Base-by-base conservation (phyloP, 2,113 vertebrate species). In the Euleptes europaea region DNA sequence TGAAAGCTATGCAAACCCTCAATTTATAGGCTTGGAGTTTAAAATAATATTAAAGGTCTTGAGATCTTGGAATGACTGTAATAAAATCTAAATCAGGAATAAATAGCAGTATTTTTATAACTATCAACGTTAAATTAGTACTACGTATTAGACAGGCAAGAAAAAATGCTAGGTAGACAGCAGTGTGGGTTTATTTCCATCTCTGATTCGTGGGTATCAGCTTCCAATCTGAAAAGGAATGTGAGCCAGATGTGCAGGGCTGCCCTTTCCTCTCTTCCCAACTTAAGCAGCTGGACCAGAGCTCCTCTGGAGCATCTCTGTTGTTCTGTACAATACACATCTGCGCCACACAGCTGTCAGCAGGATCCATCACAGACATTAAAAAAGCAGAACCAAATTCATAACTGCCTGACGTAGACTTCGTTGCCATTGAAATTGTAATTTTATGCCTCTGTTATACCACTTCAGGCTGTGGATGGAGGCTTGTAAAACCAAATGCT, bases 341-440 rank as follows among this genome's bases (percentile, higher is more conserved):
- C 82, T 83, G 82, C 63, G 66, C 47, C 73, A 33, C 31, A 72
- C 57, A 75, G 72, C 72, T 83, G 82, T 38, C 72, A 60, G 80
- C 51, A 42, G 49, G 38, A 31, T 73, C 28, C 26, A 35, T 28
- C 15, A 9, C 26, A 65, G 44, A 75, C 47, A 83, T 75, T 83
- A 75, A 83, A 44, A 83, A 57, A 83, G 75, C 42, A 38, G 63
- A 66, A 75, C n/a, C 47, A 3, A 12, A 66, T 44, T 15, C 42
- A 51, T 49, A 47, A 5, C 31, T 51, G 44, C 42, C 28, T 60
- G 75, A 35, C 21, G 35, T 17, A 75, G 60, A 66, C 21, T 14
- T 65, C 65, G 51, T 75, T 49, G 17, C 47, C 14, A 17, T n/a
- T 47, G 42, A 75, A 33, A 31, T 65, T 15, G 47, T 26, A 57